Conservation (phyloP, 1,140 invertebrate genomes). For the Rhysida immarginata region DNA sequence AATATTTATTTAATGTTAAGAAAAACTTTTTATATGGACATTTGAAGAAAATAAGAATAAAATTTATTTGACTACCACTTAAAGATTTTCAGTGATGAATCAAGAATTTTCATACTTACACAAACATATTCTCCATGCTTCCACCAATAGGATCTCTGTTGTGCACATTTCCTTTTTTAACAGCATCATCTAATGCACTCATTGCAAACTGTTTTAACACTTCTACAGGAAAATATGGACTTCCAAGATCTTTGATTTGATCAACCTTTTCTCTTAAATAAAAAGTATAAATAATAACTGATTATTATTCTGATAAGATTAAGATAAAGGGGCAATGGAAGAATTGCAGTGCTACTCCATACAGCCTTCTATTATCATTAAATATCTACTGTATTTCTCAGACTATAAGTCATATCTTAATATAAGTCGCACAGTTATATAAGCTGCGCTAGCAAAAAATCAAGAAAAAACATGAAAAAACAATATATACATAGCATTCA, state of each 20-base stretch:
- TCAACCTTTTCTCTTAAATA: slow-evolving; percentile 57
- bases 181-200: slow-evolving; percentile 81
- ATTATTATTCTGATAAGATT: not conserved
- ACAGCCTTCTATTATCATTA: too few relatives aligned
- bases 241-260: slow-evolving; percentile 74
- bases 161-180: slow-evolving; percentile 88
- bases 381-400: too few relatives aligned
- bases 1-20: not conserved
- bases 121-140: slow-evolving; percentile 91
- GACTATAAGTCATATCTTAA: too few relatives aligned
- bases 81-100: too few relatives aligned
- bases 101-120: too few relatives aligned
- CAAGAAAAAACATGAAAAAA: not conserved
- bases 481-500: too few relatives aligned
- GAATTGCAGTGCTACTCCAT: too few relatives aligned
- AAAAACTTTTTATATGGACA: slow-evolving; percentile 3
- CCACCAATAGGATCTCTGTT: slow-evolving; percentile 97
- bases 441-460: too few relatives aligned
- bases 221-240: slow-evolving; percentile 86
- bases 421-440: too few relatives aligned
- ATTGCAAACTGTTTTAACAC: slow-evolving; percentile 87
- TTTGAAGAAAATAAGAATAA: slow-evolving; percentile 3
- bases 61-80: slow-evolving; percentile 1
- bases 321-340: too few relatives aligned
- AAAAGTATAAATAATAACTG: not conserved